Evolutionary conservation across 2,888 invertebrate genomes (phyloP).

Genomic region (Melieria omissa): DNA sequence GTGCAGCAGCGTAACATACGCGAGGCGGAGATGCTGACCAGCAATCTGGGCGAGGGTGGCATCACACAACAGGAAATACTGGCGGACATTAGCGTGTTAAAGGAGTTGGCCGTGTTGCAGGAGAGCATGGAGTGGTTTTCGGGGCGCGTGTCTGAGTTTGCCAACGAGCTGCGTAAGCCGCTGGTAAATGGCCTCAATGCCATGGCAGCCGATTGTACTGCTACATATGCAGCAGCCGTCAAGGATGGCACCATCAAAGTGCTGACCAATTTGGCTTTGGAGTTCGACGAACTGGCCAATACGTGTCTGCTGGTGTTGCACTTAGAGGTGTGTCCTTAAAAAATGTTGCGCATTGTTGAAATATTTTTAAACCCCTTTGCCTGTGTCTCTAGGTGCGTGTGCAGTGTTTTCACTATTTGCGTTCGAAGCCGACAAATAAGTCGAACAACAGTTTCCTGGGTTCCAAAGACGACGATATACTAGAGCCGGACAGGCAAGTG

Average conservation of each 20-base stretch:
- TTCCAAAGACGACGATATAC: constrained; percentile 76
- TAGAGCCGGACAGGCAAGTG: constrained; percentile 81
- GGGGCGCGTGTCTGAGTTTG: constrained; percentile 73
- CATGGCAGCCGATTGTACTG: constrained; percentile 57
- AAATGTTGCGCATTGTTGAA: background rate
- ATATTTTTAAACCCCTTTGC: background rate
- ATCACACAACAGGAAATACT: constrained; percentile 87
- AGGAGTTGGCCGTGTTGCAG: constrained; percentile 87
- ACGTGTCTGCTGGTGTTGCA: constrained; percentile 92
- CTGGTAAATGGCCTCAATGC: constrained; percentile 63
- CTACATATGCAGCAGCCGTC: constrained; percentile 60
- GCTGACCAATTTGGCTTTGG: constrained; percentile 76
- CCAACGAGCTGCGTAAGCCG: constrained; percentile 71
- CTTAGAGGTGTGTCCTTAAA: constrained; percentile 76
- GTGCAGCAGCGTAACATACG: constrained; percentile 82
- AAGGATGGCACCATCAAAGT: constrained; percentile 74
- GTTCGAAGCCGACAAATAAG: constrained; percentile 66
- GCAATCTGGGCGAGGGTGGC: constrained; percentile 89
- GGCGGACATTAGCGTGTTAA: constrained; percentile 83
- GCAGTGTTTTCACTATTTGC: constrained; percentile 94
- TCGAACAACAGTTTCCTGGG: constrained; percentile 62
- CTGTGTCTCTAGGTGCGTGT: constrained; percentile 77
- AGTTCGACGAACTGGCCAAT: constrained; percentile 89
- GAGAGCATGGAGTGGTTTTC: constrained; percentile 93
- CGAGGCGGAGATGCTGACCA: constrained; percentile 93